Percentiles rank a stretch among this genome's conserved stretches.
Evolutionary conservation across 2,888 invertebrate species (phyloP).

Genomic region (Melinaea menophilus): DNA sequence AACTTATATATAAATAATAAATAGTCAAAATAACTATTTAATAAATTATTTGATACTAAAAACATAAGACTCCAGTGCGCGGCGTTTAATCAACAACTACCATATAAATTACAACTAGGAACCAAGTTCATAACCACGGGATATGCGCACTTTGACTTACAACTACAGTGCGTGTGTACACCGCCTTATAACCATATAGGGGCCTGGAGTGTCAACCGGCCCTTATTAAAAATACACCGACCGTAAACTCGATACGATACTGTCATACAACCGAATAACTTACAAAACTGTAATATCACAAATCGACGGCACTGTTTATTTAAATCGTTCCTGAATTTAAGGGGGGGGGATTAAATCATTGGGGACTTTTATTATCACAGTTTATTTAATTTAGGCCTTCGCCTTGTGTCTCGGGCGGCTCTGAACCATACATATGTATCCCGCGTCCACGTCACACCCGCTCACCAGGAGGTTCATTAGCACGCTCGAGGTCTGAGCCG

Average conservation of each 20-base stretch:
- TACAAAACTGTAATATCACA: conserved; percentile 54
- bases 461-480: conserved; percentile 96
- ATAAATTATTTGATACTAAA: conserved; percentile 44
- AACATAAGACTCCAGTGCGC: conserved; percentile 66
- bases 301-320: conserved; percentile 60
- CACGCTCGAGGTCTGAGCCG: conserved; percentile 82
- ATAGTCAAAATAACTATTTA: conserved; percentile 48
- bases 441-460: conserved; percentile 96
- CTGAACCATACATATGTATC: conserved; percentile 91
- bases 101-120: conserved; percentile 53
- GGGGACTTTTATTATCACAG: conserved; percentile 74
- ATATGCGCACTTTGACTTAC: conserved; percentile 72
- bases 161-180: conserved; percentile 48
- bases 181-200: conserved; percentile 45
- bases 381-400: conserved; percentile 61
- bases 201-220: conserved; percentile 49
- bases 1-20: conserved; percentile 41
- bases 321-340: conserved; percentile 41
- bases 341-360: conserved; percentile 32
- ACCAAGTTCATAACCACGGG: conserved; percentile 65
- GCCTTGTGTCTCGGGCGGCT: conserved; percentile 76
- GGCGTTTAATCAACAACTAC: conserved; percentile 50
- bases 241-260: conserved; percentile 26
- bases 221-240: conserved; percentile 35
- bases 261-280: conserved; percentile 33